phyloP scores from a whole-genome alignment of 2,113 vertebrate species.

The Eolophus roseicapilla region DNA sequence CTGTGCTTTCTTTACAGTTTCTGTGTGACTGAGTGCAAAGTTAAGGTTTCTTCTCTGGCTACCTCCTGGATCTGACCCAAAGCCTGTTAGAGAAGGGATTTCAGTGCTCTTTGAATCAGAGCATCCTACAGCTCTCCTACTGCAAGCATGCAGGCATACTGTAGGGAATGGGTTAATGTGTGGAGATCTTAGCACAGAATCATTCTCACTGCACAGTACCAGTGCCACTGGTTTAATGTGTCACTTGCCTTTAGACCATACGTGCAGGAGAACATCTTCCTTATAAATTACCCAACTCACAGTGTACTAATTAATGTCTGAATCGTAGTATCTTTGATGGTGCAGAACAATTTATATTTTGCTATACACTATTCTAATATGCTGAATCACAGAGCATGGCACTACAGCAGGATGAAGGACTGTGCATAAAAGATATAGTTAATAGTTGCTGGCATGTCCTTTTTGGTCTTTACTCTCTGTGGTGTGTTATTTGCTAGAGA shows the following conservation, averaged over 20 bases:
- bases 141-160: neutral
- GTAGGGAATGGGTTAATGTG: neutral
- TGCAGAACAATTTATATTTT: neutral
- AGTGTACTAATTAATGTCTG: neutral
- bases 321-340: neutral
- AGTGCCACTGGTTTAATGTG: neutral
- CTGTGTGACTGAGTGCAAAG: neutral
- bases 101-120: neutral
- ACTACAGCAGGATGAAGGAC: neutral
- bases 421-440: neutral
- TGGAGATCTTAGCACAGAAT: neutral
- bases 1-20: neutral
- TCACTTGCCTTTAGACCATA: neutral
- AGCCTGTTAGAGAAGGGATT: neutral
- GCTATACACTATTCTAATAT: neutral
- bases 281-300: neutral
- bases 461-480: neutral
- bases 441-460: neutral
- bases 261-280: neutral
- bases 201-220: neutral
- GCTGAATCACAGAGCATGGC: neutral
- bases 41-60: neutral
- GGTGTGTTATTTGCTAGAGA: neutral
- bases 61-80: neutral
- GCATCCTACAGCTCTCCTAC: neutral